Conservation (phyloP, 2,797 vertebrate species). For the Darevskia mixta region DNA sequence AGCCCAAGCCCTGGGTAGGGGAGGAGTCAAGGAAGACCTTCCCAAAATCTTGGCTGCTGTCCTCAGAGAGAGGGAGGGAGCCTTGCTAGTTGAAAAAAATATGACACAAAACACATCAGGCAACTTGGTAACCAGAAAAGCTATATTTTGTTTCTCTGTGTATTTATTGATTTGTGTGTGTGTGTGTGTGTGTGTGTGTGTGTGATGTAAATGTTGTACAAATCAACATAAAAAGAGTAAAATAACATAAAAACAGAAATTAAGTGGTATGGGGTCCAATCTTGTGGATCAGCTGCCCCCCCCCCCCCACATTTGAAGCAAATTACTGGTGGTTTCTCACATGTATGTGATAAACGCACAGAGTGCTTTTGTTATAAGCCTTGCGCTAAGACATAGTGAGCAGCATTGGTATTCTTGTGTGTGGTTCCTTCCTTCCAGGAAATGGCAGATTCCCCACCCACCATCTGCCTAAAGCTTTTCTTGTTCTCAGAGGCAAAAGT, state of each 20-base stretch:
- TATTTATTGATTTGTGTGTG: too few species aligned
- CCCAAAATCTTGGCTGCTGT: background rate
- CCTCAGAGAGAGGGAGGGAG: too few species aligned
- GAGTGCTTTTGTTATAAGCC: background rate
- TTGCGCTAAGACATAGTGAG: background rate
- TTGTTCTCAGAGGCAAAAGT: background rate
- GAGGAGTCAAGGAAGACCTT: background rate
- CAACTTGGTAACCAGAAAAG: background rate
- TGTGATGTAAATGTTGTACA: background rate
- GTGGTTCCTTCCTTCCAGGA: constrained; percentile 3
- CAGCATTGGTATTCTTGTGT: background rate
- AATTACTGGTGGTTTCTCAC: too few species aligned
- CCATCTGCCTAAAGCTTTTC: background rate
- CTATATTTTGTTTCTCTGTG: background rate
- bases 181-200: too few species aligned
- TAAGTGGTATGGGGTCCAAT: too few species aligned
- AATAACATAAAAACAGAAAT: too few species aligned
- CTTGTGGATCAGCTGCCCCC: too few species aligned
- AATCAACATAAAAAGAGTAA: too few species aligned
- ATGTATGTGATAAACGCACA: too few species aligned
- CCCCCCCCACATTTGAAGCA: too few species aligned
- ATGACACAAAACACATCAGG: background rate
- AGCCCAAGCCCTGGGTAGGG: background rate
- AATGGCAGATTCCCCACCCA: background rate
- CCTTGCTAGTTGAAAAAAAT: background rate